Conservation (phyloP, 2,797 vertebrate species). For the Gallinago nigripennis region DNA sequence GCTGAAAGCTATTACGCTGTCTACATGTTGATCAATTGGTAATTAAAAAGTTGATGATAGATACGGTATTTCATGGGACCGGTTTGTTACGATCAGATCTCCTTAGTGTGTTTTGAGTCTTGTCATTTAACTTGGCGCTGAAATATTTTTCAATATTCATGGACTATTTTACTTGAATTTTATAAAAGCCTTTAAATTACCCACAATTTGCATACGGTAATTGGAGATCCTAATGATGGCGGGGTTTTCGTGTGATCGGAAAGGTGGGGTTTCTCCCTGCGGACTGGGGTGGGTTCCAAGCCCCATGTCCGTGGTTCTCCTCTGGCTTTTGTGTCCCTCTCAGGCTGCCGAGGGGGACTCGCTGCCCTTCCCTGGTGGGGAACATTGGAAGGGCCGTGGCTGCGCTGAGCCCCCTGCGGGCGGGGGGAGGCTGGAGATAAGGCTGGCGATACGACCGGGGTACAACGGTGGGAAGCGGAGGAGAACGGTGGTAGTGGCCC, state of each 20-base stretch:
- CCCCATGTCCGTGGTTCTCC: slow-evolving; percentile 18
- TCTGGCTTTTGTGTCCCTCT: not conserved
- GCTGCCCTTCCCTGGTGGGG: not conserved
- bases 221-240: slow-evolving; percentile 57
- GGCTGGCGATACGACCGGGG: not conserved
- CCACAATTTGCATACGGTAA: slow-evolving; percentile 61
- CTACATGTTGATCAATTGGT: slow-evolving; percentile 73
- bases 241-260: slow-evolving; percentile 33
- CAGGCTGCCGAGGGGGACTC: not conserved
- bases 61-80: slow-evolving; percentile 59
- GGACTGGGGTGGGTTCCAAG: not conserved
- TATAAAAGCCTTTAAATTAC: slow-evolving; percentile 71
- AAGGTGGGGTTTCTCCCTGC: slow-evolving; percentile 9
- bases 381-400: not conserved
- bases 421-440: not conserved
- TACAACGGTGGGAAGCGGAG: not conserved
- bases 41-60: slow-evolving; percentile 74
- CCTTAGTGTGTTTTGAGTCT: slow-evolving; percentile 62
- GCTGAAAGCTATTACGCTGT: slow-evolving; percentile 74
- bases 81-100: slow-evolving; percentile 48
- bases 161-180: slow-evolving; percentile 65
- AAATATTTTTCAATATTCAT: slow-evolving; percentile 68
- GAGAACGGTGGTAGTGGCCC: slow-evolving; percentile 18
- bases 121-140: slow-evolving; percentile 54
- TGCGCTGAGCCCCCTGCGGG: not conserved